Evolutionary conservation across 2,888 invertebrate genomes (phyloP).

Genomic region (Sympetrum striolatum): DNA sequence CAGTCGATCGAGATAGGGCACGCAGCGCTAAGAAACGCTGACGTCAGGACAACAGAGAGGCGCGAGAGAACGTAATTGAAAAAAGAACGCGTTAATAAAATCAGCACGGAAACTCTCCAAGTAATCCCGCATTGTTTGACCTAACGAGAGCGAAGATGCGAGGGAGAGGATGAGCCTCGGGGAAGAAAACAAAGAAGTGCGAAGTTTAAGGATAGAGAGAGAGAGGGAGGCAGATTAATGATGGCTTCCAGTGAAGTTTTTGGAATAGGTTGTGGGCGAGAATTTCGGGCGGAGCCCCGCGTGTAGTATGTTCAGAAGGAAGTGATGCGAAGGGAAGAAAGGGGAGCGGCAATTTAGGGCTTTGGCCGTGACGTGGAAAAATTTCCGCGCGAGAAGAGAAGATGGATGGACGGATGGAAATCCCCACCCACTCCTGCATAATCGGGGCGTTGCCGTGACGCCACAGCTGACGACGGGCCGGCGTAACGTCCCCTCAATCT

Average conservation of each 20-base stretch:
- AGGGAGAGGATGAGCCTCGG: background rate
- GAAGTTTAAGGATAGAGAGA: background rate
- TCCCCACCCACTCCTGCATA: conserved; percentile 4
- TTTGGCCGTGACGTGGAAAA: conserved; percentile 38
- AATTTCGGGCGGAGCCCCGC: background rate
- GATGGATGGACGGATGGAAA: conserved; percentile 40
- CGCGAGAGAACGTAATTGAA: background rate
- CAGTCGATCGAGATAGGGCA: background rate
- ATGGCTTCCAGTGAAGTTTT: conserved; percentile 37
- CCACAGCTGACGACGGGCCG: background rate
- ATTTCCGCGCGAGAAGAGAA: conserved; percentile 27
- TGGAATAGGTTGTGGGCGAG: conserved; percentile 7
- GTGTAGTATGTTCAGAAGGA: conserved; percentile 1
- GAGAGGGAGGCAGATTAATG: conserved; percentile 30
- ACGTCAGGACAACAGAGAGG: background rate
- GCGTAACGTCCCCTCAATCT: background rate
- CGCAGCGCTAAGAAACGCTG: background rate
- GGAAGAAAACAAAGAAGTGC: background rate
- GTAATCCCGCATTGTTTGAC: background rate
- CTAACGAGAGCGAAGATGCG: background rate
- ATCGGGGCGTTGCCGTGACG: conserved; percentile 27
- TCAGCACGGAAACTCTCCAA: background rate
- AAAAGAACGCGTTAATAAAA: background rate
- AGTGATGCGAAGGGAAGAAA: background rate
- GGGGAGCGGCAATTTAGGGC: conserved; percentile 42